Evolutionary conservation across 2,797 vertebrate genomes (phyloP).

Genomic region (Smutsia gigantea): DNA sequence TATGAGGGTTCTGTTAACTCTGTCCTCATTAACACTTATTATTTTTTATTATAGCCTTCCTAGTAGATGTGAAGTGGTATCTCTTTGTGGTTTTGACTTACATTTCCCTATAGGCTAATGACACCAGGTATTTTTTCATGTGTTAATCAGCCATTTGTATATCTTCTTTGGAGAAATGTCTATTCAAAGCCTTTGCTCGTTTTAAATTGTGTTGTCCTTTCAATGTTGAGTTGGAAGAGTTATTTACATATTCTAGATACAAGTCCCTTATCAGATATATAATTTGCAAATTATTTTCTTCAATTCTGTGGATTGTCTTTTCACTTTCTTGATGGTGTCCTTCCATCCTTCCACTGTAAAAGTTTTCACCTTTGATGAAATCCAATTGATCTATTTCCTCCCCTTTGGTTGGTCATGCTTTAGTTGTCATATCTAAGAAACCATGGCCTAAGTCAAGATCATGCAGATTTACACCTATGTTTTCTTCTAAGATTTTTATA

Average conservation of each 20-base stretch:
- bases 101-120: neutral
- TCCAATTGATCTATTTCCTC: neutral
- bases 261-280: neutral
- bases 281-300: conserved; percentile 40
- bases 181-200: neutral
- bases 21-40: neutral
- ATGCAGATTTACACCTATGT: neutral
- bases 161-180: neutral
- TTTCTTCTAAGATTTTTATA: neutral
- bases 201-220: conserved; percentile 31
- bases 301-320: neutral
- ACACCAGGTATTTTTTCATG: neutral
- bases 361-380: neutral
- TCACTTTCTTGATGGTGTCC: neutral
- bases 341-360: neutral
- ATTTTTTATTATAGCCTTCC: neutral
- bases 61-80: neutral
- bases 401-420: neutral
- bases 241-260: neutral
- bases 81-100: neutral
- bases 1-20: neutral
- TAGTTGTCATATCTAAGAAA: neutral
- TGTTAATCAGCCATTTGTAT: neutral
- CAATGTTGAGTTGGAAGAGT: neutral
- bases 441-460: neutral